Percentiles rank a stretch among this genome's conserved stretches.
Conservation (phyloP, 1,140 invertebrate species). For the Trichonephila clavata region DNA sequence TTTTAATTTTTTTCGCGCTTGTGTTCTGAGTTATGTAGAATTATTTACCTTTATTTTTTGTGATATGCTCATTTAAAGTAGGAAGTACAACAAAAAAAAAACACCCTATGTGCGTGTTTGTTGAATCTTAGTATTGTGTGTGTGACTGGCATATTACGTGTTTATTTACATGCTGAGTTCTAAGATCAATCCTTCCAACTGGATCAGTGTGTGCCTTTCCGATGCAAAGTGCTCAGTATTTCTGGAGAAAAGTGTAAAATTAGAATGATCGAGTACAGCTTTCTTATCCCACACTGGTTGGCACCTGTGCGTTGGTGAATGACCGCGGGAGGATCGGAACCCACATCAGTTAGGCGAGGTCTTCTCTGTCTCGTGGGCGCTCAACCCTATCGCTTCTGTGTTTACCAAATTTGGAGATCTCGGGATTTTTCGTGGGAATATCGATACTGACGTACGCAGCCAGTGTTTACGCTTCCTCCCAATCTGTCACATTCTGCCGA, state of each 20-base stretch:
- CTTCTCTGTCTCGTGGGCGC: constrained; percentile 26
- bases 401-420: constrained; percentile 59
- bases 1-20: too few relatives aligned
- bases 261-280: neutral
- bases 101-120: too few relatives aligned
- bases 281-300: neutral
- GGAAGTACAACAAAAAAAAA: too few relatives aligned
- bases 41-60: too few relatives aligned
- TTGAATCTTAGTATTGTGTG: too few relatives aligned
- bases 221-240: neutral
- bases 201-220: neutral
- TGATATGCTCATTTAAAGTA: too few relatives aligned
- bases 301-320: constrained; percentile 59
- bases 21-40: too few relatives aligned
- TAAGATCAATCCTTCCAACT: too few relatives aligned
- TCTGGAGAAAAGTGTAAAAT: neutral
- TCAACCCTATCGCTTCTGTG: constrained; percentile 13
- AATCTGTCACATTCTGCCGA: constrained; percentile 23
- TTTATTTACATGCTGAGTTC: too few relatives aligned
- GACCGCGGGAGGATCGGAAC: constrained; percentile 41
- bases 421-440: constrained; percentile 49
- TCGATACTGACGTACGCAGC: constrained; percentile 31
- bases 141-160: too few relatives aligned
- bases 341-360: constrained; percentile 47
- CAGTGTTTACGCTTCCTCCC: constrained; percentile 24